phyloP scores from a whole-genome alignment of 2,113 vertebrate species.

The Labeo rohita region DNA sequence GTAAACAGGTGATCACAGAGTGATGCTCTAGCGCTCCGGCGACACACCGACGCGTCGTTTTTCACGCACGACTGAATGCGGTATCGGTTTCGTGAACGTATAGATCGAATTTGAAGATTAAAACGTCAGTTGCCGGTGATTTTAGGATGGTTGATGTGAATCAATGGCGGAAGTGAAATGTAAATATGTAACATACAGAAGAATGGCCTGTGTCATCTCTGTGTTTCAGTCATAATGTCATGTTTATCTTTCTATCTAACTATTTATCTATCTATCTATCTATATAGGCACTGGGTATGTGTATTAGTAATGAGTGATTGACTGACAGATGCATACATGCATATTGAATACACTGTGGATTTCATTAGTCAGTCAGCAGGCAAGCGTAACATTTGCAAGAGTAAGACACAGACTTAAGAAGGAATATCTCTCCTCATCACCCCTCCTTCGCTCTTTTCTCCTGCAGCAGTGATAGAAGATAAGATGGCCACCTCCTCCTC shows the following conservation, averaged over 20 bases:
- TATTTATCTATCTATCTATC: not conserved
- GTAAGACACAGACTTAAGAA: slow-evolving; percentile 44
- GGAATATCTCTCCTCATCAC: slow-evolving; percentile 60
- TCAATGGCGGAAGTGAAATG: slow-evolving; percentile 44
- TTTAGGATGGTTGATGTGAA: not conserved
- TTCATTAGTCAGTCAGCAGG: not conserved
- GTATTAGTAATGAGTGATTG: not conserved
- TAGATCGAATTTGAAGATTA: not conserved
- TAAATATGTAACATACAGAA: not conserved
- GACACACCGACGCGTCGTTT: slow-evolving; percentile 3
- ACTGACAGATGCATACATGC: not conserved
- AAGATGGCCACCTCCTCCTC: slow-evolving; percentile 90
- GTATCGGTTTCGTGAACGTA: not conserved
- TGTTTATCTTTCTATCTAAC: not conserved
- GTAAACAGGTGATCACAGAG: slow-evolving; percentile 48
- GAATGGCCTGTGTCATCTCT: not conserved
- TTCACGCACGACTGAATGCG: not conserved
- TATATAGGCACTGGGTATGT: no score
- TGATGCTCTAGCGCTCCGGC: not conserved
- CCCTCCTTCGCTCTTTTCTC: slow-evolving; percentile 47
- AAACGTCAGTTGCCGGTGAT: not conserved
- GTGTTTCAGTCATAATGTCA: not conserved
- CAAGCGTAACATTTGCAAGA: slow-evolving; percentile 48
- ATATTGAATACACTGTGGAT: not conserved
- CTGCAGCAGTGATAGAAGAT: slow-evolving; percentile 72